Percentiles rank a stretch among this genome's conserved stretches.
Conservation (phyloP, 1,140 invertebrate species). For the Drosophila kohkoa region DNA sequence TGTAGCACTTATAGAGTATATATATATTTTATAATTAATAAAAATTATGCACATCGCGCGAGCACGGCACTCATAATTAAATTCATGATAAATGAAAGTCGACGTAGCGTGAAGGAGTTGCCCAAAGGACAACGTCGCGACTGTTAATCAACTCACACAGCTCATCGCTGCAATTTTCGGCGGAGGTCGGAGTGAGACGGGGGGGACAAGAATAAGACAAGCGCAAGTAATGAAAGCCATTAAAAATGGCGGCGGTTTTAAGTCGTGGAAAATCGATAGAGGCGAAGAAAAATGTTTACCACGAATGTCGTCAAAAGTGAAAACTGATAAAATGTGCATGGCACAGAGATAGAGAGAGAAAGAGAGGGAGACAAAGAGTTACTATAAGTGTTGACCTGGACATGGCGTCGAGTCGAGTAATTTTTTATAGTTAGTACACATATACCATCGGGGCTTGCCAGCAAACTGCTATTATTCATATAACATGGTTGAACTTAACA, state of each 20-base stretch:
- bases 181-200: neutral
- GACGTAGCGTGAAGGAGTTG: constrained; percentile 38
- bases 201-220: constrained; percentile 10
- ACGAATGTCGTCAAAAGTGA: constrained; percentile 62
- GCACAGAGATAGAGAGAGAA: constrained; percentile 16
- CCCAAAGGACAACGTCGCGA: constrained; percentile 43
- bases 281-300: constrained; percentile 32
- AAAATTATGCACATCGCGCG: constrained; percentile 48
- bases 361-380: neutral
- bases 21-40: constrained; percentile 52
- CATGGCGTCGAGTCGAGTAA: constrained; percentile 10
- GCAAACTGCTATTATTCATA: constrained; percentile 40
- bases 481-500: constrained; percentile 1
- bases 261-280: constrained; percentile 68
- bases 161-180: constrained; percentile 8
- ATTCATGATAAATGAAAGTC: constrained; percentile 63
- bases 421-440: constrained; percentile 38
- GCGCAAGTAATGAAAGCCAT: constrained; percentile 76
- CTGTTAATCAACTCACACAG: constrained; percentile 75
- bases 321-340: constrained; percentile 65
- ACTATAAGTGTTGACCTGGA: constrained; percentile 30
- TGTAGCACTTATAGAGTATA: constrained; percentile 6
- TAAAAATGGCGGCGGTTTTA: constrained; percentile 78
- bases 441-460: constrained; percentile 19
- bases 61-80: constrained; percentile 60